These are phyloP conservation scores for Lomographa bimaculata DNA, from an alignment of 2,888 invertebrate species.

Conservation along the genomic window DNA sequence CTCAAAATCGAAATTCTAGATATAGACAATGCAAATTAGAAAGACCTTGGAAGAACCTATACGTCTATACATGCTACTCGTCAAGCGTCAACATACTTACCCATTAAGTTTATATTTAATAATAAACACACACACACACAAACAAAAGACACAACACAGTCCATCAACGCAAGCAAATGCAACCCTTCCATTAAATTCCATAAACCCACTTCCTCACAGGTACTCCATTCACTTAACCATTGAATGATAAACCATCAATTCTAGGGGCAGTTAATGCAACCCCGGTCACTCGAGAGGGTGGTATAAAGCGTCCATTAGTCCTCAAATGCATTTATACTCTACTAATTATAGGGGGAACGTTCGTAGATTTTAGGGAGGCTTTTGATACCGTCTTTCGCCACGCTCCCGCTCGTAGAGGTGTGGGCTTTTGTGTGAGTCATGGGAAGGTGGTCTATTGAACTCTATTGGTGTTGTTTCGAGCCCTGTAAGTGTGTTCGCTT, in stretches of 20 bases:
- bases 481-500: neutral
- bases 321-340: constrained; percentile 62
- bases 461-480: constrained; percentile 5
- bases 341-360: constrained; percentile 57
- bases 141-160: neutral
- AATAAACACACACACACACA: no score
- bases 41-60: no score
- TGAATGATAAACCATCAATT: constrained; percentile 33
- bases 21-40: no score
- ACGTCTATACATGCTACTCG: no score
- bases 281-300: constrained; percentile 38
- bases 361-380: constrained; percentile 29
- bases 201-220: constrained; percentile 18
- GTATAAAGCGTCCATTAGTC: constrained; percentile 58
- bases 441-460: constrained; percentile 21
- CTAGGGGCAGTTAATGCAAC: constrained; percentile 31
- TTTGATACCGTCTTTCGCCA: constrained; percentile 21
- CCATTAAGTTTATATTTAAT: no score
- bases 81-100: no score
- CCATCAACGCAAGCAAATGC: constrained; percentile 1
- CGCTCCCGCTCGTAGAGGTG: constrained; percentile 15
- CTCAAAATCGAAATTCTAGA: no score
- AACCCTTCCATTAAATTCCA: constrained; percentile 9
- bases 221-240: constrained; percentile 22
- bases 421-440: constrained; percentile 27